Percentiles rank a stretch among this genome's conserved stretches.
Conservation (phyloP, 2,888 invertebrate species). For the Caenorhabditis zanzibari region DNA sequence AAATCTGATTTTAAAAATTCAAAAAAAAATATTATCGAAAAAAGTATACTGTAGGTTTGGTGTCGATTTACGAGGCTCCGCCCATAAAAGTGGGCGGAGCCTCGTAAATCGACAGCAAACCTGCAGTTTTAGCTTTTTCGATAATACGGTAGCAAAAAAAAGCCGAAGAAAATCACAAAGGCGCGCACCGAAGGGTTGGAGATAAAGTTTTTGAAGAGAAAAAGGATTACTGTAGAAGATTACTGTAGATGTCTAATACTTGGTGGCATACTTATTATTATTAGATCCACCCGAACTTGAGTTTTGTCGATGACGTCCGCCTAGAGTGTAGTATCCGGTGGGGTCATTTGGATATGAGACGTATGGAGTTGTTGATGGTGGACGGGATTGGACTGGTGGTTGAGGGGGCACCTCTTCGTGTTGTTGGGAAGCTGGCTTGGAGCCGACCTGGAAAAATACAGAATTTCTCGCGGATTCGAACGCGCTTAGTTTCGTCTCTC, state of each 20-base stretch:
- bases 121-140: no score
- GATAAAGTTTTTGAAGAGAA: constrained; percentile 15
- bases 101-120: no score
- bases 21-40: no score
- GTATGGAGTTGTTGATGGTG: constrained; percentile 77
- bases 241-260: constrained; percentile 38
- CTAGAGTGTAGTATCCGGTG: constrained; percentile 82
- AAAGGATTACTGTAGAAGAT: background rate
- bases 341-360: constrained; percentile 83
- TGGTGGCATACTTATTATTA: constrained; percentile 52
- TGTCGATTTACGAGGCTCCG: no score
- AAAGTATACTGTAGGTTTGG: no score
- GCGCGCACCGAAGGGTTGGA: constrained; percentile 46
- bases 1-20: no score
- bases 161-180: background rate
- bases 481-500: no score
- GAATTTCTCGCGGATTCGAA: background rate
- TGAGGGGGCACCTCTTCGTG: constrained; percentile 78
- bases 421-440: constrained; percentile 80
- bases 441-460: constrained; percentile 76
- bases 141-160: constrained; percentile 36
- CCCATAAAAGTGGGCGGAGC: no score
- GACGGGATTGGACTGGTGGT: constrained; percentile 61
- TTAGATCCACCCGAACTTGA: constrained; percentile 31
- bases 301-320: constrained; percentile 72